Base-by-base conservation (phyloP, 2,797 vertebrate species). In the Platyrinchus mystaceus region DNA sequence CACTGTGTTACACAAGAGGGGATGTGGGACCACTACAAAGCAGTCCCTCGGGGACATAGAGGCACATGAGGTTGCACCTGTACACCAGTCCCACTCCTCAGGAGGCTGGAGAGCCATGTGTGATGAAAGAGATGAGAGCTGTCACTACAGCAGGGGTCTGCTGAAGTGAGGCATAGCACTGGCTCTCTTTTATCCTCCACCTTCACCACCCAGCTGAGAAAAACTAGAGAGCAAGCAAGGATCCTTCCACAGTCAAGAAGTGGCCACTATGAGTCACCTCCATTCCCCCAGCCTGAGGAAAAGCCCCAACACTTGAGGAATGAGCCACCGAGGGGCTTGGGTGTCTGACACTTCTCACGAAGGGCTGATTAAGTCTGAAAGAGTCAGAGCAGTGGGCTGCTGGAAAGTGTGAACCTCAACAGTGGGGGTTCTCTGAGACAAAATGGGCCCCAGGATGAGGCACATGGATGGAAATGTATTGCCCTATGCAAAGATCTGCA, bases 351-450 rank as follows among this genome's bases (percentile, higher is more conserved):
- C 55, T n/a, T 4, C 0, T 88, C 82, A 73, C 2, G 5, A 64
- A 90, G 53, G 74, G 70, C 37, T 96, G 94, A 96, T 91, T 92
- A 95, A 94, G 76, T 84, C 70, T 0, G 4, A 93, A 93, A 92
- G 79, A 95, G 53, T 69, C 94, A 94, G 77, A 95, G 62, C 50
- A 88, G 95, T 96, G 85, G 91, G 96, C 52, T 90, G 94, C 87
- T 94, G 96, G 96, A 96, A 97, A 96, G 52, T 91, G 77, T 96
- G 95, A 96, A 90, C 83, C 80, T 64, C 39, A 44, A 36, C n/a
- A 79, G 22, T 76, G 39, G 74, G 69, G 79, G 41, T 84, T 95
- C 89, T 87, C 39, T 68, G 84, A 88, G 62, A 47, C 47, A 92
- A 77, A 78, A 81, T 47, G 43, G 47, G 39, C 36, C 68, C 34